Evolutionary conservation across 2,888 invertebrate species (phyloP).

Genomic region (Rhagonycha fulva): DNA sequence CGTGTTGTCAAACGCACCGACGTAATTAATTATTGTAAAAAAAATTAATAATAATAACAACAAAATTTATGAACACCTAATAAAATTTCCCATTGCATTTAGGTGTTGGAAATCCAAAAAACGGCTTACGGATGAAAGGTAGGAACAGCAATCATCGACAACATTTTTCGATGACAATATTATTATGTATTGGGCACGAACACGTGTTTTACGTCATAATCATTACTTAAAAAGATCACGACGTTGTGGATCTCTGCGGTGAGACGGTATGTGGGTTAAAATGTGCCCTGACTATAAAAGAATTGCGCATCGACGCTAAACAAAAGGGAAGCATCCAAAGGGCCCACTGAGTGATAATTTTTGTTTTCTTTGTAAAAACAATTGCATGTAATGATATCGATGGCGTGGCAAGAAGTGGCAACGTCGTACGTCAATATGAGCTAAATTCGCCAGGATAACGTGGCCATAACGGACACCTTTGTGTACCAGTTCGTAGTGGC

Average conservation of each 20-base stretch:
- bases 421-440: conserved; percentile 34
- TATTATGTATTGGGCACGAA: not conserved
- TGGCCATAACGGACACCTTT: conserved; percentile 48
- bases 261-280: not conserved
- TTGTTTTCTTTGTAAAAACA: conserved; percentile 5
- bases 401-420: conserved; percentile 45
- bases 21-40: conserved; percentile 19
- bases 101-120: not conserved
- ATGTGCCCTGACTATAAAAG: not conserved
- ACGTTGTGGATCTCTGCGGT: not conserved
- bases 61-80: not conserved
- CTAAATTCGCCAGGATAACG: conserved; percentile 36
- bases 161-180: not conserved
- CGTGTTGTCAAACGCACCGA: conserved; percentile 13
- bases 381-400: conserved; percentile 4
- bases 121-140: not conserved
- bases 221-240: not conserved
- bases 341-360: not conserved
- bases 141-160: not conserved
- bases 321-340: not conserved
- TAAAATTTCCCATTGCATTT: not conserved
- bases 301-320: not conserved
- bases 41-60: not conserved
- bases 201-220: conserved; percentile 1
- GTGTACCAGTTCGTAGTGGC: conserved; percentile 30